Percentiles rank a stretch among this genome's conserved stretches.
These are phyloP conservation scores for Decapterus maruadsi DNA, from an alignment of 2,797 vertebrate species.

Conservation along the genomic window DNA sequence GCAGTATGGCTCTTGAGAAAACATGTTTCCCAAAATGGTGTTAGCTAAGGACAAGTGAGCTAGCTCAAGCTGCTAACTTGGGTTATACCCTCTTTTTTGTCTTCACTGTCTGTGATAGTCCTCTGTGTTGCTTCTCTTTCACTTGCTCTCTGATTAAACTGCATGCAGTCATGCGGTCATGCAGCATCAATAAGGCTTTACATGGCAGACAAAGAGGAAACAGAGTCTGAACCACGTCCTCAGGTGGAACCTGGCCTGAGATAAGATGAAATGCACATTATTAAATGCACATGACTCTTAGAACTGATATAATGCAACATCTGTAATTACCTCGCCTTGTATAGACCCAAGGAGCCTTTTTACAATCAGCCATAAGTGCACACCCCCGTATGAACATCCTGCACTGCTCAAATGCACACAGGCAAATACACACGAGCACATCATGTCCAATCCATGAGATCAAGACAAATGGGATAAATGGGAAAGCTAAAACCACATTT, in stretches of 20 bases:
- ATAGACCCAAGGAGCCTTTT: conserved; percentile 49
- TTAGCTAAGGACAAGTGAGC: neutral
- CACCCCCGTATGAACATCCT: conserved; percentile 36
- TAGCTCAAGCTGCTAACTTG: neutral
- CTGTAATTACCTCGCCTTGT: conserved; percentile 47
- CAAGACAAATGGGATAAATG: conserved; percentile 72
- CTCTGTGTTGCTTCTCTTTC: conserved; percentile 4
- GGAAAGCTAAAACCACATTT: conserved; percentile 59
- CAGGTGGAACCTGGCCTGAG: conserved; percentile 61
- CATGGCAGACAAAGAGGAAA: conserved; percentile 53
- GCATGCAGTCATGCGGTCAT: conserved; percentile 22
- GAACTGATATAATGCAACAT: conserved; percentile 51
- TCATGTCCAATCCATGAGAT: conserved; percentile 63
- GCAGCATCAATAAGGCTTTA: conserved; percentile 47
- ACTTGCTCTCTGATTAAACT: conserved; percentile 31
- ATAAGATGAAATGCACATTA: conserved; percentile 62
- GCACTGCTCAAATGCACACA: conserved; percentile 43
- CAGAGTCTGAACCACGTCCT: conserved; percentile 45
- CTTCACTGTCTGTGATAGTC: neutral
- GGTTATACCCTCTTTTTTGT: neutral
- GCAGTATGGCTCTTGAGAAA: neutral
- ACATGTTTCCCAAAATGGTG: neutral
- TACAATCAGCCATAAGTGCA: conserved; percentile 57
- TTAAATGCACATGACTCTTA: conserved; percentile 62
- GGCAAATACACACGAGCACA: conserved; percentile 48